phyloP scores from a whole-genome alignment of 2,888 invertebrate genomes.

The Exephanes ischioxanthus region DNA sequence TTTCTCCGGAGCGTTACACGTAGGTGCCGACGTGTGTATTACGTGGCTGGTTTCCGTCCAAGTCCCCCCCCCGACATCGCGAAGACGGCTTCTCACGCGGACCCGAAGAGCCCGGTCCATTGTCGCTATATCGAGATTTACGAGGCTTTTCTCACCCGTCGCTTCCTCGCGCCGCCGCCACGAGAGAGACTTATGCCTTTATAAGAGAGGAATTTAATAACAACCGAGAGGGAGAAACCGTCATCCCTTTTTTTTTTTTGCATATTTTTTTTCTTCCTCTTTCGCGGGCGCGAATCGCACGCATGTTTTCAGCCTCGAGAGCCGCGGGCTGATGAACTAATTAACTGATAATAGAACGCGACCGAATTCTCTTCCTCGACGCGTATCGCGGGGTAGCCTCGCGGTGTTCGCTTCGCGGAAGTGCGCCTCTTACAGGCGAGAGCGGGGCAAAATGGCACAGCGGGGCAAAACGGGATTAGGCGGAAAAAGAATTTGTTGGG shows the following conservation, averaged over 20 bases:
- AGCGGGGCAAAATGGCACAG: too few relatives aligned
- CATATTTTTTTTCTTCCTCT: not conserved
- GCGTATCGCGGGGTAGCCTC: not conserved
- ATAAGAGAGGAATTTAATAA: slow-evolving; percentile 54
- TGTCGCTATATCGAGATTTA: slow-evolving; percentile 52
- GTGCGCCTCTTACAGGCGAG: too few relatives aligned
- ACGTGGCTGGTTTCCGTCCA: slow-evolving; percentile 21
- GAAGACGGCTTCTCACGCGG: slow-evolving; percentile 41
- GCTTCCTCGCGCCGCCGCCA: slow-evolving; percentile 9
- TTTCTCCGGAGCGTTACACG: slow-evolving; percentile 28
- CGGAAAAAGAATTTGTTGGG: too few relatives aligned
- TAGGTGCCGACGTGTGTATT: slow-evolving; percentile 14
- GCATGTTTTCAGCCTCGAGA: not conserved
- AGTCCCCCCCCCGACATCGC: not conserved
- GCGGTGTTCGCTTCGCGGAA: not conserved
- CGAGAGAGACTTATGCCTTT: slow-evolving; percentile 21
- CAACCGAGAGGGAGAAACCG: slow-evolving; percentile 21
- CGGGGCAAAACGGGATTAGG: too few relatives aligned
- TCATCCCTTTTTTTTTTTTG: slow-evolving; percentile 18
- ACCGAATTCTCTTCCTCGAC: slow-evolving; percentile 31
- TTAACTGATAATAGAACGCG: slow-evolving; percentile 46
- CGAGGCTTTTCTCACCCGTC: slow-evolving; percentile 44
- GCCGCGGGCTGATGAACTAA: slow-evolving; percentile 47
- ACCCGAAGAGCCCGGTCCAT: slow-evolving; percentile 25
- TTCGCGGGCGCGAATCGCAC: not conserved